phyloP scores from a whole-genome alignment of 2,888 invertebrate species.

The Plebejus anna region DNA sequence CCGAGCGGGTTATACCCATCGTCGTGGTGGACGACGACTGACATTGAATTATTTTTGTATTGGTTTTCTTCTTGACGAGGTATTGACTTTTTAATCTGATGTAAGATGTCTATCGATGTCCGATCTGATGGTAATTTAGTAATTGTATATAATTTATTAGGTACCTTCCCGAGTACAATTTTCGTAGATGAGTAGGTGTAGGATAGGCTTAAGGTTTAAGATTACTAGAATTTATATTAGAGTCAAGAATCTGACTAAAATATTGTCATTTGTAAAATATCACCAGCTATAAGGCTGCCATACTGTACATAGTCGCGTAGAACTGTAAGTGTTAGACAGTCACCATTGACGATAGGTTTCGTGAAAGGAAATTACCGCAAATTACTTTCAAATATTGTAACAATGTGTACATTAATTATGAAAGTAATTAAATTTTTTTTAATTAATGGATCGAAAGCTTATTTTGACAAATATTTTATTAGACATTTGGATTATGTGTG shows the following conservation, averaged over 20 bases:
- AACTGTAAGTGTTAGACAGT: constrained; percentile 20
- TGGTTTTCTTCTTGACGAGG: not conserved
- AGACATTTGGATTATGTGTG: not conserved
- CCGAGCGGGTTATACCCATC: constrained; percentile 43
- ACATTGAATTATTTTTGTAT: not conserved
- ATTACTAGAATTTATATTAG: constrained; percentile 9
- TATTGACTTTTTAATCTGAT: not conserved
- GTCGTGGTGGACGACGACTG: constrained; percentile 55
- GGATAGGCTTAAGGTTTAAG: constrained; percentile 3
- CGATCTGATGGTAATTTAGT: not conserved
- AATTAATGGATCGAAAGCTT: not conserved
- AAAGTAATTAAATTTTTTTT: not conserved
- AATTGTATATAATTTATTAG: not conserved
- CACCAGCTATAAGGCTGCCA: constrained; percentile 52
- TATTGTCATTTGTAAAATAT: constrained; percentile 33
- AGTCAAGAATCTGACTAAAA: constrained; percentile 16
- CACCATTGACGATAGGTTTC: constrained; percentile 4
- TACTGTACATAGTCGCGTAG: constrained; percentile 42
- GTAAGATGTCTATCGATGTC: not conserved
- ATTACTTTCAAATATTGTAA: not conserved
- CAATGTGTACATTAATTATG: not conserved
- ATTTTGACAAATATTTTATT: not conserved
- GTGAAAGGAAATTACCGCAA: not conserved
- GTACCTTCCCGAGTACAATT: not conserved
- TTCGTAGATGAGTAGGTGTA: not conserved